A percentile compares a stretch with the other conserved stretches of the same genome.
These are phyloP conservation scores for Taenaris catops DNA, from an alignment of 2,888 invertebrate species.

Conservation along the genomic window DNA sequence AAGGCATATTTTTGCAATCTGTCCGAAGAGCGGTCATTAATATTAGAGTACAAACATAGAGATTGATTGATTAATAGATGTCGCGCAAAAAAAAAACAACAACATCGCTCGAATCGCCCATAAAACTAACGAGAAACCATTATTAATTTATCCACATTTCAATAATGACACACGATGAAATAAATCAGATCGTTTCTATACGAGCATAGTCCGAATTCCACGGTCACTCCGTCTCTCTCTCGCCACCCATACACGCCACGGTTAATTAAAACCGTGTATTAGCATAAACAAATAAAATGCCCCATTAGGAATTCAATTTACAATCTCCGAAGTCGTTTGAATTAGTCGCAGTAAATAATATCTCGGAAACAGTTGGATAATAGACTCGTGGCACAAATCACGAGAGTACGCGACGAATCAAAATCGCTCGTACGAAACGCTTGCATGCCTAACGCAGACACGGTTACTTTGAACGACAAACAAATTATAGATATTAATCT, in stretches of 20 bases:
- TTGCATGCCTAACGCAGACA: too few species aligned
- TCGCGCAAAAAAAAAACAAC: conserved; percentile 12
- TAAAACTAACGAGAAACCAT: conserved; percentile 36
- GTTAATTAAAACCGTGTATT: conserved; percentile 74
- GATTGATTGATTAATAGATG: background rate
- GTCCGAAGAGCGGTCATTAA: background rate
- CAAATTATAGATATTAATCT: too few species aligned
- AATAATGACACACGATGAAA: conserved; percentile 64
- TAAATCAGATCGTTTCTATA: conserved; percentile 47
- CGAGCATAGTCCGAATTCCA: conserved; percentile 47
- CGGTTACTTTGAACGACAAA: too few species aligned
- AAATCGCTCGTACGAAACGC: too few species aligned
- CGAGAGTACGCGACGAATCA: conserved; percentile 1
- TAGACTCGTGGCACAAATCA: conserved; percentile 33
- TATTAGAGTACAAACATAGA: conserved; percentile 1
- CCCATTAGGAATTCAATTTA: conserved; percentile 78
- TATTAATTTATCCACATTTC: conserved; percentile 47
- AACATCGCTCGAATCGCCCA: conserved; percentile 13
- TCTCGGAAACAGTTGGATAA: conserved; percentile 54
- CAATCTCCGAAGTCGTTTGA: conserved; percentile 71
- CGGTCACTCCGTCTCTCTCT: conserved; percentile 29
- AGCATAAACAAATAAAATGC: conserved; percentile 79
- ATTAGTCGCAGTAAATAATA: conserved; percentile 78
- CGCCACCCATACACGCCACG: conserved; percentile 35
- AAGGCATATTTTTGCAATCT: background rate